These are phyloP conservation scores for Macrocentrus cingulum DNA, from an alignment of 1,140 invertebrate genomes.

Conservation along the genomic window DNA sequence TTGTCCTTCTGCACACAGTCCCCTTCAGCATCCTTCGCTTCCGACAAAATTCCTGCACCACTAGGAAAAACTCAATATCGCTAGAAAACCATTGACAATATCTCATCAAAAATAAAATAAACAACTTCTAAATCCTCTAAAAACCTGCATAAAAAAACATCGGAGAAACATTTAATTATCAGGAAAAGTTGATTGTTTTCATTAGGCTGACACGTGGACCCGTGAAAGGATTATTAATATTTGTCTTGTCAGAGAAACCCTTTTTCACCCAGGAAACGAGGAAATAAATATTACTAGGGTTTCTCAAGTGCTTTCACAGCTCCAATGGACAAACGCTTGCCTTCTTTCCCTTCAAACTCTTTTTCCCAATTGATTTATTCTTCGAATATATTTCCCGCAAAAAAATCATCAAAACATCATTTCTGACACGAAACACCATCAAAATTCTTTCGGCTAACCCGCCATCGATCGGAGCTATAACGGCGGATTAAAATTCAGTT, in stretches of 20 bases:
- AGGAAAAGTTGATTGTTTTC: not conserved
- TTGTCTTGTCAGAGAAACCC: conserved; percentile 17
- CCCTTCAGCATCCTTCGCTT: no score
- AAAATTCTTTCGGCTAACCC: no score
- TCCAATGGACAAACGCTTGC: not conserved
- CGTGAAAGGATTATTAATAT: conserved; percentile 20
- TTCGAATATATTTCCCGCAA: not conserved
- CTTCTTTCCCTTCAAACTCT: not conserved
- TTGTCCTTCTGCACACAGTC: no score
- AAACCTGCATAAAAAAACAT: not conserved
- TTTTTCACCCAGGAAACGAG: conserved; percentile 4
- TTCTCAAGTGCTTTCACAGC: conserved; percentile 8
- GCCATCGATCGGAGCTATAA: no score
- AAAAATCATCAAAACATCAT: not conserved
- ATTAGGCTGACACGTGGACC: not conserved
- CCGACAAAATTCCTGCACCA: no score
- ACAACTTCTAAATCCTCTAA: no score
- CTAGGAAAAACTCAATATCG: no score
- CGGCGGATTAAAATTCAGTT: no score
- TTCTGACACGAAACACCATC: no score
- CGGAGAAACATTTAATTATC: not conserved
- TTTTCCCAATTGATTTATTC: not conserved
- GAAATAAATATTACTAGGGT: conserved; percentile 18
- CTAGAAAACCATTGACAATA: no score
- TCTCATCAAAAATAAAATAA: no score